A percentile compares a stretch with the other conserved stretches of the same genome.
These are phyloP conservation scores for Ethmia dodecea DNA, from an alignment of 2,888 invertebrate genomes.

Conservation along the genomic window DNA sequence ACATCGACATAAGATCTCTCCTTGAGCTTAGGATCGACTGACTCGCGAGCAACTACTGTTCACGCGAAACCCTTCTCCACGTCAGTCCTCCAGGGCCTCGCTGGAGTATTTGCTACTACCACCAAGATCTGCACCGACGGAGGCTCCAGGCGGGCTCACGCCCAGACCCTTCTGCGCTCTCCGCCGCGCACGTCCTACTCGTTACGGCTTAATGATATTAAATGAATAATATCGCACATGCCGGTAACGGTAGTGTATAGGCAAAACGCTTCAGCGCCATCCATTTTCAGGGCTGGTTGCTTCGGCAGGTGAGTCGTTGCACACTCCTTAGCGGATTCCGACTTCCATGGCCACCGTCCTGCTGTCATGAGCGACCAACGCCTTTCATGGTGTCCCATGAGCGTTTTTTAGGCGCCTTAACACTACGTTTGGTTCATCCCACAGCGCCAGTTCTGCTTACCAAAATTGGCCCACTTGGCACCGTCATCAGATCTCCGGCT, in stretches of 20 bases:
- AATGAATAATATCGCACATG: constrained; percentile 35
- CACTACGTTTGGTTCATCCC: constrained; percentile 86
- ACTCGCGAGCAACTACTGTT: constrained; percentile 77
- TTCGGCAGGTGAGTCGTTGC: constrained; percentile 80
- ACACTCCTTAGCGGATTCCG: constrained; percentile 80
- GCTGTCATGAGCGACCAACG: constrained; percentile 1
- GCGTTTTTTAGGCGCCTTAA: constrained; percentile 82
- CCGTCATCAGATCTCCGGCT: constrained; percentile 73
- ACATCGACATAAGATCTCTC: constrained; percentile 65
- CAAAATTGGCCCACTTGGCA: constrained; percentile 85
- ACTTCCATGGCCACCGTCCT: constrained; percentile 57
- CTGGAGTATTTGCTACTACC: constrained; percentile 85
- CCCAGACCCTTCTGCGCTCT: constrained; percentile 79
- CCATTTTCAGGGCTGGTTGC: constrained; percentile 82
- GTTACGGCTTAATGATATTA: constrained; percentile 70
- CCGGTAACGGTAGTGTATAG: constrained; percentile 67
- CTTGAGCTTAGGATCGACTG: constrained; percentile 77
- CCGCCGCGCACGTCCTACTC: constrained; percentile 74
- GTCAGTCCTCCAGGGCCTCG: constrained; percentile 78
- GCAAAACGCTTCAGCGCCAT: constrained; percentile 75
- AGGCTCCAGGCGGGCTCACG: constrained; percentile 66
- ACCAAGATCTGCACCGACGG: constrained; percentile 81
- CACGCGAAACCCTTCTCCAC: constrained; percentile 72
- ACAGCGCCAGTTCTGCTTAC: constrained; percentile 89
- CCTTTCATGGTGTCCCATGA: constrained; percentile 37